Evolutionary conservation across 2,113 vertebrate genomes (phyloP).

Genomic region (Pseudopodoces humilis): DNA sequence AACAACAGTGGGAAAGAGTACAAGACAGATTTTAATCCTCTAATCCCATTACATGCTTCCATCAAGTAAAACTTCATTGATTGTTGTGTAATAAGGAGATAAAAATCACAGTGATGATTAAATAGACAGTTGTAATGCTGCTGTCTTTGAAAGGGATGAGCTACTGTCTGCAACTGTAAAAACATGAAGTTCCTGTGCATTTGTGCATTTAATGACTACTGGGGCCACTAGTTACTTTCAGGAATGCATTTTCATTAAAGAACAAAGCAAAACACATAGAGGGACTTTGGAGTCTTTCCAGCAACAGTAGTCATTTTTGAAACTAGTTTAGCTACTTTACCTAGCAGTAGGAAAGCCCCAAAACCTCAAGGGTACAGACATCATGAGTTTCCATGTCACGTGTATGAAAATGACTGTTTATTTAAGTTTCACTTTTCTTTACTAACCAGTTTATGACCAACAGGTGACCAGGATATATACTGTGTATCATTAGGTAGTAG

Average conservation of each 20-base stretch:
- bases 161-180: slow-evolving; percentile 7
- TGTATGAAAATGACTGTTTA: not conserved
- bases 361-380: not conserved
- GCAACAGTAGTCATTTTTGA: not conserved
- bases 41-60: not conserved
- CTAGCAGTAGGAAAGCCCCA: not conserved
- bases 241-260: not conserved
- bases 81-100: not conserved
- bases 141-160: not conserved
- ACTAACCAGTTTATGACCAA: slow-evolving; percentile 82
- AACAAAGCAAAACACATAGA: not conserved
- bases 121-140: not conserved
- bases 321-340: not conserved
- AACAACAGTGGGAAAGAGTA: not conserved
- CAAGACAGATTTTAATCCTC: not conserved
- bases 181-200: not conserved
- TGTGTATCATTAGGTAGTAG: slow-evolving; percentile 71
- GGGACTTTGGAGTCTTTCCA: not conserved
- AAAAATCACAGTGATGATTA: not conserved
- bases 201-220: not conserved
- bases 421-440: not conserved
- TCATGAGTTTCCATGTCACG: not conserved
- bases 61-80: not conserved
- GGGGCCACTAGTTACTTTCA: not conserved
- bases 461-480: slow-evolving; percentile 77